Base-by-base conservation (phyloP, 2,888 invertebrate species). In the Yponomeuta evonymella region DNA sequence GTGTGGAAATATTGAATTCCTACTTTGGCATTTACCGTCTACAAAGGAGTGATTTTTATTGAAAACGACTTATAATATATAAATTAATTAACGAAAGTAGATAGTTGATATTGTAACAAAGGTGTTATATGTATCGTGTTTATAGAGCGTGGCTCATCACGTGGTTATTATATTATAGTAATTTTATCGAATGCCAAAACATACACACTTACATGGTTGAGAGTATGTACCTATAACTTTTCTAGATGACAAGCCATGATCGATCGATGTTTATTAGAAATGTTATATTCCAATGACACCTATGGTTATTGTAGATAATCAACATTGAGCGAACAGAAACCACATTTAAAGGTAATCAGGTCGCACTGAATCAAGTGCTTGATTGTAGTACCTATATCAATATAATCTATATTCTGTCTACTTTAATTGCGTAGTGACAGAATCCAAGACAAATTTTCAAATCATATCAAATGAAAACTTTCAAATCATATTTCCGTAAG, bases 21-120 rank as follows among this genome's bases (percentile, higher is more conserved):
- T 91, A 91, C 84, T 83, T 90, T 84, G 90, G 91, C 91, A 92
- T 92, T 92, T 91, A 91, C 88, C 88, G 89, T 90, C 86, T 88
- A 87, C 84, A 82, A 85, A 83, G 81, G 84, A 90, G 89, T 90
- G 88, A 90, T 89, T 86, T 71, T 85, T 82, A 84, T 86, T 83
- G 83, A 85, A 84, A 88, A 83, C 81, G 81, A 84, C 80, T 84
- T 88, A 86, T 84, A 79, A 48, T 12, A 48, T n/a, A 30, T 70
- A 48, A 70, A 65, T 86, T 81, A 87, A 87, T 83, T 85, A 84
- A 84, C 81, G 84, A 81, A 85, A 81, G 79, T 63, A 63, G 11
- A 30, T 89, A 87, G 85, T 82, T 78, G 77, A 81, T 84, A 83
- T 83, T 83, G 10, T 69, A 15, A 36, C 81, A 85, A 86, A 85